Conservation (phyloP, 2,797 vertebrate species). For the Gymnothorax reevesii region DNA sequence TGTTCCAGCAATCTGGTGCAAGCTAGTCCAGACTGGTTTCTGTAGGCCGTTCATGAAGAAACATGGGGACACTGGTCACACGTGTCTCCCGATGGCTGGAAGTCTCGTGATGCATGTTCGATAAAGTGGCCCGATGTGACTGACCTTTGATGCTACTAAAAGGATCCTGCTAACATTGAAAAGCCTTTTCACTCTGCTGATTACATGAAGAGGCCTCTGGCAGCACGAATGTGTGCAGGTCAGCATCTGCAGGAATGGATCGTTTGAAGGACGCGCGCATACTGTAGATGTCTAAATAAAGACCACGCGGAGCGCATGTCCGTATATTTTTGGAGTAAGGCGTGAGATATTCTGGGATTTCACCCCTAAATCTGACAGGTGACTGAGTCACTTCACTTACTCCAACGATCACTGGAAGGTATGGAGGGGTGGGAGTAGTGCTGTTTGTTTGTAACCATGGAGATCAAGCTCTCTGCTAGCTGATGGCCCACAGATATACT, state of each 20-base stretch:
- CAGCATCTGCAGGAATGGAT: not conserved
- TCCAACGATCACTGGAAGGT: conserved; percentile 61
- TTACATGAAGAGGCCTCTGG: not conserved
- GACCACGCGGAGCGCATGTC: conserved; percentile 49
- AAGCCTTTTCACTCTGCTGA: not conserved
- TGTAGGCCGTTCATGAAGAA: not conserved
- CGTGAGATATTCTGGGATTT: conserved; percentile 55
- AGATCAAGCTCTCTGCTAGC: conserved; percentile 55
- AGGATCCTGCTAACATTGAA: conserved; percentile 5
- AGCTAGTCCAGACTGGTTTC: not conserved
- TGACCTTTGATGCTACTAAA: not conserved
- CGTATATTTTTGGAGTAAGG: conserved; percentile 47
- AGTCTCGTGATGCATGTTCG: not conserved
- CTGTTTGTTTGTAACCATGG: conserved; percentile 78
- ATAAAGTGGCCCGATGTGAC: not conserved
- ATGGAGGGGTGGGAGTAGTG: conserved; percentile 60
- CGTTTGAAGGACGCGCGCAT: not conserved
- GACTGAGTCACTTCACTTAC: conserved; percentile 64
- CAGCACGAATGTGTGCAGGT: not conserved
- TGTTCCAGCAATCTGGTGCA: not conserved
- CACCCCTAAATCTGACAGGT: conserved; percentile 67
- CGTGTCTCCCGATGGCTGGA: not conserved
- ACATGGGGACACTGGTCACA: not conserved
- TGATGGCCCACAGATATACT: conserved; percentile 52
- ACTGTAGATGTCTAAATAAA: conserved; percentile 30